These are phyloP conservation scores for Arrhopalites spinosus DNA, from an alignment of 2,888 invertebrate species.

Conservation along the genomic window DNA sequence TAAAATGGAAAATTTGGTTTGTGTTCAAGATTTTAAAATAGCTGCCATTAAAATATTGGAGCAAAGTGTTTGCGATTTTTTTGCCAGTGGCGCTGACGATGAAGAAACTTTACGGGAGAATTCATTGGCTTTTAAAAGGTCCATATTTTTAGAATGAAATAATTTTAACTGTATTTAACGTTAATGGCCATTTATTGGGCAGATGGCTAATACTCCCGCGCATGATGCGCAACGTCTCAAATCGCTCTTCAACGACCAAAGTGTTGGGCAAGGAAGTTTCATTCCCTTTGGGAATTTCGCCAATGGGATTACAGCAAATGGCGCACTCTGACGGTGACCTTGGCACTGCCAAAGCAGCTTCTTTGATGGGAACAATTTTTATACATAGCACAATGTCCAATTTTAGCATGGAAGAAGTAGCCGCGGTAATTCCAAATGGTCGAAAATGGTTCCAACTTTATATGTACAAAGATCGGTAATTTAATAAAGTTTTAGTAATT, in stretches of 20 bases:
- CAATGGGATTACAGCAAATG: constrained; percentile 90
- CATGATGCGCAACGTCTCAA: constrained; percentile 74
- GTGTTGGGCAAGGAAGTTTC: constrained; percentile 70
- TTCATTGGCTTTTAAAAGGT: no score
- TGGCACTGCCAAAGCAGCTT: constrained; percentile 81
- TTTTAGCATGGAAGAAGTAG: constrained; percentile 85
- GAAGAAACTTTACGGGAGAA: no score
- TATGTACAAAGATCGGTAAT: constrained; percentile 79
- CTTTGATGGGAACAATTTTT: constrained; percentile 73
- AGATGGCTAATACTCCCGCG: constrained; percentile 79
- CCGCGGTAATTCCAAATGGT: constrained; percentile 73
- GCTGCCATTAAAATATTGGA: no score
- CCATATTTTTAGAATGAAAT: no score
- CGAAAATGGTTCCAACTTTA: constrained; percentile 92
- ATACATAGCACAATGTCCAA: constrained; percentile 86
- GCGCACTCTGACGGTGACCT: constrained; percentile 87
- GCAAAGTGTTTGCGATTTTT: no score
- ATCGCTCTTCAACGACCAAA: constrained; percentile 67
- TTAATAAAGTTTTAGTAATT: not conserved
- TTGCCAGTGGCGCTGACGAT: no score
- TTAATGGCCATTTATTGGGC: no score
- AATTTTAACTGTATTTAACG: no score
- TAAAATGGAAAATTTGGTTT: no score
- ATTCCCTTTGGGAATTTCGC: constrained; percentile 82
- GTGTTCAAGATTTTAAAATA: no score